Base-by-base conservation (phyloP, 2,113 vertebrate species). In the Spheniscus mendiculus region DNA sequence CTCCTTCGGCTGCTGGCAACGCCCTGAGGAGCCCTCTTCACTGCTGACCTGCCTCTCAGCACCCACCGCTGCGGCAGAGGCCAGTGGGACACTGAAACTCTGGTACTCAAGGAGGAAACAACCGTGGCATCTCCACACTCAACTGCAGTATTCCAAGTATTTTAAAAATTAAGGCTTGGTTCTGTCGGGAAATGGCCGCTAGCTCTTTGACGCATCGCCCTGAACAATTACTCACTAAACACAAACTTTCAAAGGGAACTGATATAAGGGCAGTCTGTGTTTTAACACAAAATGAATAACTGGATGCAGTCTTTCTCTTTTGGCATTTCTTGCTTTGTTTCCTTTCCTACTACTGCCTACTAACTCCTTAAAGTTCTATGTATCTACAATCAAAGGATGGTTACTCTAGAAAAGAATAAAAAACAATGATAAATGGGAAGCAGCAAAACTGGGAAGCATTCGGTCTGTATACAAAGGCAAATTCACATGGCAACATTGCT, bases 121-220 rank as follows among this genome's bases (percentile, higher is more conserved):
- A 49, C 11, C 42, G 61, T 38, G 87, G 87, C 78, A 34, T 61
- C 63, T 92, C 87, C 84, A 91, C 30, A 47, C 42, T 97, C 59
- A 78, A 69, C 36, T 83, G 63, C 58, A 93, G 87, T 56, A 91
- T 97, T 94, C 88, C 32, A 96, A 96, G 17, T 95, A 96, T 95
- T 86, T 91, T 83, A 95, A 93, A 95, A 94, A 97, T 96, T 81
- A 96, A 87, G 93, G 96, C 82, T 95, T 90, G 94, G 91, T 83
- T 84, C 62, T 78, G 49, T 29, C 0, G 2, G 58, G 71, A 78
- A 76, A 86, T 3, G 11, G 87, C 67, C 0, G 5, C 32, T 83
- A 50, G 67, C 55, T 79, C 79, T 80, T 78, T 92, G 83, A 92
- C 12, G 8, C 29, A 58, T 76, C 7, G 1, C 36, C n/a, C 61